phyloP scores from a whole-genome alignment of 2,888 invertebrate species.

The Calliopum simillimum region DNA sequence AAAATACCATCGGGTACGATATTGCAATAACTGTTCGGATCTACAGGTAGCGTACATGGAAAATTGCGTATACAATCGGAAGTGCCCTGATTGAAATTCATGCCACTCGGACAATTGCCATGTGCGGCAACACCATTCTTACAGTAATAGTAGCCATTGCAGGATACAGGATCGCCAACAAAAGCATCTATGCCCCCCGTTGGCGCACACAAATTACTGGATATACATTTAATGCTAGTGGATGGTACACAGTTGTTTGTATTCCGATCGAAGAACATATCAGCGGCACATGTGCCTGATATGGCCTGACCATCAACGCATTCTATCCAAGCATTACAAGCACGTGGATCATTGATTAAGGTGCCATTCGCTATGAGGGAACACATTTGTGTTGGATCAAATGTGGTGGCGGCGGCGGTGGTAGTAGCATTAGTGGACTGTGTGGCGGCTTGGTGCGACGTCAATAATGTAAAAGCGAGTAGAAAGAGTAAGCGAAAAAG shows the following conservation, averaged over 20 bases:
- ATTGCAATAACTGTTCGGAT: conserved; percentile 58
- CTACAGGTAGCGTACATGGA: conserved; percentile 48
- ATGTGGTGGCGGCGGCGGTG: conserved; percentile 33
- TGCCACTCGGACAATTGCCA: conserved; percentile 52
- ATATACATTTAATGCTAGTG: conserved; percentile 50
- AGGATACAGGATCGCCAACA: conserved; percentile 56
- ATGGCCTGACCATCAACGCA: conserved; percentile 54
- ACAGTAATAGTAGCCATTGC: conserved; percentile 60
- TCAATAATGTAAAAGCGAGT: no score
- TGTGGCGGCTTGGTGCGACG: not conserved
- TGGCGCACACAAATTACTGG: conserved; percentile 56
- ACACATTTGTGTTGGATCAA: conserved; percentile 54
- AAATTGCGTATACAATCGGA: conserved; percentile 52
- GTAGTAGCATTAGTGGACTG: conserved; percentile 4
- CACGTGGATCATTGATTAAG: conserved; percentile 58
- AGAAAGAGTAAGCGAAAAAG: no score
- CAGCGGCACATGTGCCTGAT: conserved; percentile 49
- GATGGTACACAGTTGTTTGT: conserved; percentile 50
- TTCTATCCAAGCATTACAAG: conserved; percentile 56
- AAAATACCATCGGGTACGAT: conserved; percentile 60
- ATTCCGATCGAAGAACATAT: conserved; percentile 54
- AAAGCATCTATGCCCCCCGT: conserved; percentile 49
- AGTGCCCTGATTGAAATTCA: conserved; percentile 54
- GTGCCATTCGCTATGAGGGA: conserved; percentile 53
- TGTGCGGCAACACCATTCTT: conserved; percentile 47